Conservation (phyloP, 2,888 invertebrate genomes). For the Yponomeuta evonymella region DNA sequence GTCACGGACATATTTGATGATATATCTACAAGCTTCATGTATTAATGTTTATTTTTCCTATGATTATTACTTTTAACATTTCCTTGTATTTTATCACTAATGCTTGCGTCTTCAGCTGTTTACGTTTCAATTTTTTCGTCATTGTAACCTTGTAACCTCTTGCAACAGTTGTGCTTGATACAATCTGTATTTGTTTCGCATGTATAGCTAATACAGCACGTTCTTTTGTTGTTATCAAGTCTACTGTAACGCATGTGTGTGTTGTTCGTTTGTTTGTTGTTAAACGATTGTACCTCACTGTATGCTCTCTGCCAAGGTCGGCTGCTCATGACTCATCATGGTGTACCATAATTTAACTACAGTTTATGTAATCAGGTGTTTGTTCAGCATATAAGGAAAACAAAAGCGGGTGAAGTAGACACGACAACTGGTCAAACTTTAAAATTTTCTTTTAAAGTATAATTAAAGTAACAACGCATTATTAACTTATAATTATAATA, state of each 20-base stretch:
- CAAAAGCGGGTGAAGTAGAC: background rate
- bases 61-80: background rate
- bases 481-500: too few species aligned
- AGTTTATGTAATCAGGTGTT: background rate
- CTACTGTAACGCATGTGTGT: conserved; percentile 3
- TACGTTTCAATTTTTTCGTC: background rate
- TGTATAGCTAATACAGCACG: background rate
- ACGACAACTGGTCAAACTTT: background rate
- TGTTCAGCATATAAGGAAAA: background rate
- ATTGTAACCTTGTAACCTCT: background rate
- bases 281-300: conserved; percentile 36
- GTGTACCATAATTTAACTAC: conserved; percentile 2
- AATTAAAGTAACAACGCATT: too few species aligned
- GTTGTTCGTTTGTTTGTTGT: conserved; percentile 37
- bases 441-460: too few species aligned
- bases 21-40: too few species aligned
- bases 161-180: background rate
- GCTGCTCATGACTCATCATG: conserved; percentile 35
- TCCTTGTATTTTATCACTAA: too few species aligned
- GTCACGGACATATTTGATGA: too few species aligned
- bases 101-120: background rate
- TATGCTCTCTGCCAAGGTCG: conserved; percentile 64
- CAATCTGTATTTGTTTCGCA: background rate
- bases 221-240: background rate
- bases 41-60: background rate